These are phyloP conservation scores for Diadumene lineata DNA, from an alignment of 92 coral and sea anemone species.

Conservation along the genomic window DNA sequence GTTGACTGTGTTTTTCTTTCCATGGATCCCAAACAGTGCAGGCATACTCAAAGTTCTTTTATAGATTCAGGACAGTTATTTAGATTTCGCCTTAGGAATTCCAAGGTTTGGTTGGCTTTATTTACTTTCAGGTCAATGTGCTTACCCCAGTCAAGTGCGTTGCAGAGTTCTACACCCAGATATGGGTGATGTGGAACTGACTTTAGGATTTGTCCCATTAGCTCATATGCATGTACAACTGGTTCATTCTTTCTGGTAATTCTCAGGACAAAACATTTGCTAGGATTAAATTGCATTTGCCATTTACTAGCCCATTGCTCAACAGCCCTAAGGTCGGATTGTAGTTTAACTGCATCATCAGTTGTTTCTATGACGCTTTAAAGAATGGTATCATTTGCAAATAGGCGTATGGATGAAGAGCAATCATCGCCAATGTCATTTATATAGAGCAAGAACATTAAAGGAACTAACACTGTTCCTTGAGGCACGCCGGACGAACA, in stretches of 20 bases:
- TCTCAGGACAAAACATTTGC: background rate
- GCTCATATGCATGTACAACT: background rate
- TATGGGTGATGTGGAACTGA: background rate
- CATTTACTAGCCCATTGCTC: background rate
- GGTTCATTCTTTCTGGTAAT: background rate
- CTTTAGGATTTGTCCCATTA: background rate
- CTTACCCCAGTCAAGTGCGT: background rate
- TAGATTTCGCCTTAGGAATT: no score
- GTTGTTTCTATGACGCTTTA: background rate
- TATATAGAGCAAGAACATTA: background rate
- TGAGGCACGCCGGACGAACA: slow-evolving; percentile 17
- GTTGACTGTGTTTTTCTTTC: no score
- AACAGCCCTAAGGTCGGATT: background rate
- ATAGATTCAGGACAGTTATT: no score
- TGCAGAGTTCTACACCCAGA: background rate
- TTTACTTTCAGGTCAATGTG: background rate
- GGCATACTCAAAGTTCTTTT: no score
- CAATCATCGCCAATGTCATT: background rate
- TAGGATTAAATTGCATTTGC: slow-evolving; percentile 10
- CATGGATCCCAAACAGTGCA: no score
- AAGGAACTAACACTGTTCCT: background rate
- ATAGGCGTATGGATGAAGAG: background rate
- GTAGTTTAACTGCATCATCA: background rate
- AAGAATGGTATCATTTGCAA: slow-evolving; percentile 12
- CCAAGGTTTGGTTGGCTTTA: background rate